Conservation (phyloP, 2,888 invertebrate species). For the Thereva nobilitata region DNA sequence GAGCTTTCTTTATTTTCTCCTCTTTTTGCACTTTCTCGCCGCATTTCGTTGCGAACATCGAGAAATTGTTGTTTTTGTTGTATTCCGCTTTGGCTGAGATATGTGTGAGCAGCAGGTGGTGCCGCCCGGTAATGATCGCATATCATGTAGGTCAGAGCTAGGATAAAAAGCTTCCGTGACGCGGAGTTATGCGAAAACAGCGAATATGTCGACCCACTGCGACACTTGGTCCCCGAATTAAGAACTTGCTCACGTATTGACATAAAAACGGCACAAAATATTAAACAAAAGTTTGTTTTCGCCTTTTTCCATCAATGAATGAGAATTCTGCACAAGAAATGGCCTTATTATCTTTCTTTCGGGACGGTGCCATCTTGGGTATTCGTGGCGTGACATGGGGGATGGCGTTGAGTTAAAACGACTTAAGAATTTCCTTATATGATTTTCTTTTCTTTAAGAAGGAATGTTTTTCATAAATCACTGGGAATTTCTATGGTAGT, state of each 20-base stretch:
- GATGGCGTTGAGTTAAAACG: not conserved
- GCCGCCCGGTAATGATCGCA: slow-evolving; percentile 5
- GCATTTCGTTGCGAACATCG: too few species aligned
- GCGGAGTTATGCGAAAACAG: slow-evolving; percentile 26
- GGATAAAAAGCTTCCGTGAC: slow-evolving; percentile 33
- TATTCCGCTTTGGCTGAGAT: too few species aligned
- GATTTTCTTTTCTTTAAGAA: too few species aligned
- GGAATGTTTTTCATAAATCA: too few species aligned
- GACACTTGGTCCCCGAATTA: slow-evolving; percentile 5
- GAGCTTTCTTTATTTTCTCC: slow-evolving; percentile 2
- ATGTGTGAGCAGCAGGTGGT: not conserved
- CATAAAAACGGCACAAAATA: slow-evolving; percentile 23
- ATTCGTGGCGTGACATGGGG: not conserved
- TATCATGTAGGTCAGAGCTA: slow-evolving; percentile 29
- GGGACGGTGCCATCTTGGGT: not conserved
- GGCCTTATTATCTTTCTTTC: slow-evolving; percentile 11
- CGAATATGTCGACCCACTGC: not conserved
- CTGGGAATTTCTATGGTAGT: too few species aligned
- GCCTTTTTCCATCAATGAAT: slow-evolving; percentile 4
- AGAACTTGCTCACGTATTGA: slow-evolving; percentile 23
- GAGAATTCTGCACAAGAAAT: not conserved
- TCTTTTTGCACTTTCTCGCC: slow-evolving; percentile 12
- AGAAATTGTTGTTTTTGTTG: too few species aligned
- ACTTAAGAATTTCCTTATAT: too few species aligned
- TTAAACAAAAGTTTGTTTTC: slow-evolving; percentile 24